These are phyloP conservation scores for Zelostemma sp. DNA, from an alignment of 1,140 invertebrate genomes.

Conservation along the genomic window DNA sequence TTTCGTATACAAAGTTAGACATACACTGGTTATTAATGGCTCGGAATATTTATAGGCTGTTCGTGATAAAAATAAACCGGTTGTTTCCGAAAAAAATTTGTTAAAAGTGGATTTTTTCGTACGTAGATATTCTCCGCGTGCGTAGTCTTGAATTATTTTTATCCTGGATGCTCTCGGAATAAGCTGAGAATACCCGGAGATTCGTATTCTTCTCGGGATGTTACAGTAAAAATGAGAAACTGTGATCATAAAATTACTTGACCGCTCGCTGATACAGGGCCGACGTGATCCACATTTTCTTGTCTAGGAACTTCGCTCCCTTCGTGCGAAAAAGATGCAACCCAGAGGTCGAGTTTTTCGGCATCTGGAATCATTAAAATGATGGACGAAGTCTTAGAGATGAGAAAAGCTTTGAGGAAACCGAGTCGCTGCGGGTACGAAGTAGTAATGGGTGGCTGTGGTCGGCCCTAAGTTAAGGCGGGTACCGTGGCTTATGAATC, in stretches of 20 bases:
- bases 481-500: slow-evolving; percentile 19
- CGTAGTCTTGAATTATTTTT: not conserved
- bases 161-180: not conserved
- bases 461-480: slow-evolving; percentile 26
- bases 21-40: not conserved
- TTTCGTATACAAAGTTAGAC: not conserved
- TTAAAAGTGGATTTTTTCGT: too few relatives aligned
- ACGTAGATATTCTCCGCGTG: too few relatives aligned
- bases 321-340: not conserved
- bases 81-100: too few relatives aligned
- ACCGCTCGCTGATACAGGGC: slow-evolving; percentile 3
- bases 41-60: not conserved
- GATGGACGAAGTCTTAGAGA: slow-evolving; percentile 29
- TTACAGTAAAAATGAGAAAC: not conserved
- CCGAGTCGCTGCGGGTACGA: slow-evolving; percentile 12
- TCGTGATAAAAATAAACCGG: not conserved
- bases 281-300: slow-evolving; percentile 11
- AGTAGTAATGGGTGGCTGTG: slow-evolving; percentile 30
- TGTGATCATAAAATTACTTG: not conserved
- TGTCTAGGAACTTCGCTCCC: slow-evolving; percentile 4
- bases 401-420: slow-evolving; percentile 26
- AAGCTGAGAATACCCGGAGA: not conserved
- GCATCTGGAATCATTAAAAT: slow-evolving; percentile 28
- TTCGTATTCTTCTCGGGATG: not conserved
- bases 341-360: slow-evolving; percentile 6